phyloP scores from a whole-genome alignment of 1,140 invertebrate species.

The Trachelipus rathkii region DNA sequence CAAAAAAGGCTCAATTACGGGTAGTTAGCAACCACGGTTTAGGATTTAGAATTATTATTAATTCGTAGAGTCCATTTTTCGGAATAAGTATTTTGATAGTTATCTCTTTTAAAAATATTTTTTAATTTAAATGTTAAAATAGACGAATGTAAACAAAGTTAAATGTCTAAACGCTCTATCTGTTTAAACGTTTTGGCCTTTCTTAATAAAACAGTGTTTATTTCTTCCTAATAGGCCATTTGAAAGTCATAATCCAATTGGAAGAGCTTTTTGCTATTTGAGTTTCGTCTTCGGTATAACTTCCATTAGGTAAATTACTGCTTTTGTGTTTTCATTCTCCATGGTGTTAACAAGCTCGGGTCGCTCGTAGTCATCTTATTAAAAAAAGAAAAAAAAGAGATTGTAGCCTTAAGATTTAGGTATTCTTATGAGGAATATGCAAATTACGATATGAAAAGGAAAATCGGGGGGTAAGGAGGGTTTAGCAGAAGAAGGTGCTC shows the following conservation, averaged over 20 bases:
- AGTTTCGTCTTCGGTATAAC: background rate
- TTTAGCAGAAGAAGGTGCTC: too few relatives aligned
- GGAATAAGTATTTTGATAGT: too few relatives aligned
- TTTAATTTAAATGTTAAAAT: too few relatives aligned
- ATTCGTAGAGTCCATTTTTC: too few relatives aligned
- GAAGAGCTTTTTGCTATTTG: background rate
- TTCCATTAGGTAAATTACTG: background rate
- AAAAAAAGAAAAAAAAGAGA: background rate
- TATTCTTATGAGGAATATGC: background rate
- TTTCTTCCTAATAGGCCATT: background rate
- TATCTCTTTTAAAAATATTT: too few relatives aligned
- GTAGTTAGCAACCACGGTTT: too few relatives aligned
- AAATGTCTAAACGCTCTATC: too few relatives aligned
- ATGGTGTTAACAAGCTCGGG: background rate
- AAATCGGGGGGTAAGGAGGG: background rate
- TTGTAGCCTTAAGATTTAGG: background rate
- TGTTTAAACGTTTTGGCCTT: background rate
- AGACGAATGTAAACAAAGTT: too few relatives aligned
- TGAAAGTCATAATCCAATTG: background rate
- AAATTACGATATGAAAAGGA: background rate
- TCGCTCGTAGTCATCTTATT: background rate
- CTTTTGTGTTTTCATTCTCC: background rate
- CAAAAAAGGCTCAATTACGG: too few relatives aligned
- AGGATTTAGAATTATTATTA: too few relatives aligned
- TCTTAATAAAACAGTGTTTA: conserved; percentile 12